Conservation (phyloP, 2,113 vertebrate genomes). For the Paradisaea rubra region DNA sequence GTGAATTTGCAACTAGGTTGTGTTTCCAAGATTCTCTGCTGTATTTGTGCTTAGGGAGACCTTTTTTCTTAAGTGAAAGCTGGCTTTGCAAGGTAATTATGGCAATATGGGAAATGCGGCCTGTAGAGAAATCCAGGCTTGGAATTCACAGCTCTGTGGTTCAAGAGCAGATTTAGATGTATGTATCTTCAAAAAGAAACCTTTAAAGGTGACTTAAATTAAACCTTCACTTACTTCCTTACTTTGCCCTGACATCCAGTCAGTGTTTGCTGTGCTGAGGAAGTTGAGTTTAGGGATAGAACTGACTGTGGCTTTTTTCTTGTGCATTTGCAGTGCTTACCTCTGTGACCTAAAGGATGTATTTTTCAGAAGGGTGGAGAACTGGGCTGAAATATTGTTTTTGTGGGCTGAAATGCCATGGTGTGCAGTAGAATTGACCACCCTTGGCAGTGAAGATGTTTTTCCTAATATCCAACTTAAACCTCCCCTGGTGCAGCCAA, state of each 20-base stretch:
- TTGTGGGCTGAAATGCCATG: background rate
- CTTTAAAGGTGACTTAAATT: background rate
- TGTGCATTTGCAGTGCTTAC: background rate
- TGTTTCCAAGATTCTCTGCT: background rate
- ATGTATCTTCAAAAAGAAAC: background rate
- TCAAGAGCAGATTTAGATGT: background rate
- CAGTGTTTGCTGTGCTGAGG: background rate
- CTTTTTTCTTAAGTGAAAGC: background rate
- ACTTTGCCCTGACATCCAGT: background rate
- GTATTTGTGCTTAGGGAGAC: background rate
- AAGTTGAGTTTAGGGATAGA: background rate
- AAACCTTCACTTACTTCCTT: background rate
- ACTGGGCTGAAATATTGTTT: background rate
- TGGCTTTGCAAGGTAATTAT: background rate
- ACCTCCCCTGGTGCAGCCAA: background rate
- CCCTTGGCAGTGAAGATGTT: background rate
- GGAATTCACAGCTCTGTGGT: background rate
- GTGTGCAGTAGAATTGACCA: background rate
- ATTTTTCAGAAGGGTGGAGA: background rate
- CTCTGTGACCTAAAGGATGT: background rate
- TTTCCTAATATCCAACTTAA: background rate
- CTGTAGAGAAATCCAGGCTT: background rate
- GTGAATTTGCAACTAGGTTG: background rate
- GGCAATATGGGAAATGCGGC: background rate
- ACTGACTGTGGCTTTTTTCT: background rate